phyloP scores from a whole-genome alignment of 2,888 invertebrate genomes.

The Cryptus armator region DNA sequence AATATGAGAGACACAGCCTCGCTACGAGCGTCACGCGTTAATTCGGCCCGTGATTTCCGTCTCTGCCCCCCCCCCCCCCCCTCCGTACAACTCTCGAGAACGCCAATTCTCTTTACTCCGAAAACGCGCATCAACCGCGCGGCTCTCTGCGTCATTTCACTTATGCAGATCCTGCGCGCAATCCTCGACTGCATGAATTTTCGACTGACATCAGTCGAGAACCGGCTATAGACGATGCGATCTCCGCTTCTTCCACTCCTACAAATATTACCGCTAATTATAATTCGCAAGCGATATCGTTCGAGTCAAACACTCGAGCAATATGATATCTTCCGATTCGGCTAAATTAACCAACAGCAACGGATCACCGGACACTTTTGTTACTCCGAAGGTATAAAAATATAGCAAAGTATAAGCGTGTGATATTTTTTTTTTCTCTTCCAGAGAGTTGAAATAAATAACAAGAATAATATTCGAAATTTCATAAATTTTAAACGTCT shows the following conservation, averaged over 20 bases:
- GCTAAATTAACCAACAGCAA: background rate
- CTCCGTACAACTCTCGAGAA: conserved; percentile 44
- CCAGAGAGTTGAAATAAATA: too few species aligned
- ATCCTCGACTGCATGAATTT: conserved; percentile 15
- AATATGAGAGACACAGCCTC: background rate
- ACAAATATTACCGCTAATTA: background rate
- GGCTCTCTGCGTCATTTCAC: conserved; percentile 32
- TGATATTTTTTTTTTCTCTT: too few species aligned
- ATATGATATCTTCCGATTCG: background rate
- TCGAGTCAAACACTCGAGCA: background rate
- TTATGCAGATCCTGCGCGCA: conserved; percentile 21
- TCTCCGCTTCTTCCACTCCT: conserved; percentile 2
- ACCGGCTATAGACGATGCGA: too few species aligned
- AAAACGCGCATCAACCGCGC: background rate
- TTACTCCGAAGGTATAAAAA: background rate
- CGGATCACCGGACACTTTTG: background rate
- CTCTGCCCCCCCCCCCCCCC: conserved; percentile 37
- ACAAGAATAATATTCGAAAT: too few species aligned
- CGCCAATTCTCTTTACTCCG: conserved; percentile 53
- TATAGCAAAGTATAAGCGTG: too few species aligned
- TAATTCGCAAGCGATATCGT: background rate
- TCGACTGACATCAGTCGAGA: conserved; percentile 42
- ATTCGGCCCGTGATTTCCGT: conserved; percentile 69
- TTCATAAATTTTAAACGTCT: too few species aligned
- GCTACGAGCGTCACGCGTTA: conserved; percentile 60